A percentile compares a stretch with the other conserved stretches of the same genome.
Conservation (phyloP, 2,888 invertebrate species). For the Halictus quadricinctus region DNA sequence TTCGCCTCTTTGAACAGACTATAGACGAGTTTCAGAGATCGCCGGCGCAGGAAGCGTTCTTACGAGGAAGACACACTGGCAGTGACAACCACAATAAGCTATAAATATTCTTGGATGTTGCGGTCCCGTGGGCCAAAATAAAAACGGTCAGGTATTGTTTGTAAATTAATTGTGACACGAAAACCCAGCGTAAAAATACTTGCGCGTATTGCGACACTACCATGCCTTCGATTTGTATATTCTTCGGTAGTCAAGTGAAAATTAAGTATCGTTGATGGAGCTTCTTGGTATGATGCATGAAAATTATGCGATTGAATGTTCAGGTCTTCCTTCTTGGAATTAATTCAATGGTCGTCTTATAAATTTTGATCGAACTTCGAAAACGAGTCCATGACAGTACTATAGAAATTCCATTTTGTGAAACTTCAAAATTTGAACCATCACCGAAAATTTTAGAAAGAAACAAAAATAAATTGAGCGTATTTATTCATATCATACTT, state of each 20-base stretch:
- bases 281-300: not conserved
- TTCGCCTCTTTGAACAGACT: no score
- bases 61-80: conserved; percentile 12
- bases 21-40: conserved; percentile 21
- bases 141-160: no score
- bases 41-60: conserved; percentile 11
- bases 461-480: no score
- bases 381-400: no score
- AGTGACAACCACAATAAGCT: not conserved
- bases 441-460: no score
- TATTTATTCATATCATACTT: no score
- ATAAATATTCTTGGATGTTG: conserved; percentile 30
- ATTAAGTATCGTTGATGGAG: not conserved
- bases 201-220: not conserved
- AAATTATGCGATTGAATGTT: not conserved
- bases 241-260: not conserved
- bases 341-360: no score
- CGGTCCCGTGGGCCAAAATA: not conserved
- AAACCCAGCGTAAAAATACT: not conserved
- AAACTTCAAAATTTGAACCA: no score
- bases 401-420: no score
- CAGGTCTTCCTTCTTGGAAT: not conserved
- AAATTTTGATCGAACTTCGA: no score
- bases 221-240: not conserved
- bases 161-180: not conserved